Evolutionary conservation across 2,113 vertebrate genomes (phyloP), one percentile per base, ranked within the genome.

Genomic region (Hiodon alosoides): DNA sequence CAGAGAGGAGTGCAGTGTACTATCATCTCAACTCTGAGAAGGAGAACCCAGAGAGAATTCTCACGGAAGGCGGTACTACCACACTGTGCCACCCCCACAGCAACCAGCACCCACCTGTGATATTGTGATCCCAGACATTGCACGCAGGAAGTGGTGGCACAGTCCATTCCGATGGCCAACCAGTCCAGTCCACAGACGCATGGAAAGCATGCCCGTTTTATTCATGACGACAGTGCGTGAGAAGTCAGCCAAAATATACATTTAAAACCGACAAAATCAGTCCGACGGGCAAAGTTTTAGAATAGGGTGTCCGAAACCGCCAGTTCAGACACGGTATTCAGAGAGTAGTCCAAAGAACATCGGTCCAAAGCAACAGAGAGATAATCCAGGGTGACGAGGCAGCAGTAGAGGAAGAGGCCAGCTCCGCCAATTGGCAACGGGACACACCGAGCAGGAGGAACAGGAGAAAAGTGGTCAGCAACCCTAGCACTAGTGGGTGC

Each of bases 401-500:
- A 17, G 67, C 13, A 54, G 69, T 69, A 0, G 31, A 57, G 1
- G 58, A 7, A 17, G 70, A 79, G 46, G 72, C 53, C 46, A 50
- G 81, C 65, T 47, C 13, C 65, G 10, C 11, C 46, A 2, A 14
- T 50, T 14, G 59, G 52, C 17, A 65, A 50, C 1, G 52, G 58
- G 69, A 16, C 58, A 75, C 78, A 79, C 74, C 81, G 73, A 84
- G 87, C 87, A 87, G 89, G 89, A 86, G 91, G 89, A 91, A 93
- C 88, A 91, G 91, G 92, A 92, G 88, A 93, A 93, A 91, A 92
- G 87, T 90, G 83, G 87, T 92, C 86, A 93, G 89, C 89, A 87
- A 92, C 87, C 88, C 85, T 91, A 88, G 79, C 89, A 87, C 90
- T 91, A 84, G 84, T 84, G 83, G 67, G 71, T 72, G 82, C 55